These are phyloP conservation scores for Berghia stephanieae DNA, from an alignment of 1,140 invertebrate genomes.

Conservation along the genomic window DNA sequence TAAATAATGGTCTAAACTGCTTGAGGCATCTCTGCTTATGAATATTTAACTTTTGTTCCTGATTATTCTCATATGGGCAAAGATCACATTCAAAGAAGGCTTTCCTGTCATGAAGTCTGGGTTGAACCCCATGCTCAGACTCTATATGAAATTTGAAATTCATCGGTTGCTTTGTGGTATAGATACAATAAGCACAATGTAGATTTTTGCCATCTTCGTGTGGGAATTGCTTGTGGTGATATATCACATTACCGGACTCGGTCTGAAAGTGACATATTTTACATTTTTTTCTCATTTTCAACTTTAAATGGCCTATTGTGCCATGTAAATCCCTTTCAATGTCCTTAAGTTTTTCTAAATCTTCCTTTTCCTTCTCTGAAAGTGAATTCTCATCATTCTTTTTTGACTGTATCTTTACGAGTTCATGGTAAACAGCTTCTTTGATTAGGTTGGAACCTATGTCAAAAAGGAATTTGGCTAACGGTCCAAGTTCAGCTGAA, in stretches of 20 bases:
- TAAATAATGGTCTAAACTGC: conserved; percentile 87
- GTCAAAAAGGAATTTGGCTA: conserved; percentile 92
- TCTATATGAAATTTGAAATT: conserved; percentile 93
- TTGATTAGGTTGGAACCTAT: conserved; percentile 91
- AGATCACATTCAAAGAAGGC: conserved; percentile 91
- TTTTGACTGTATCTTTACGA: conserved; percentile 85
- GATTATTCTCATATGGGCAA: conserved; percentile 94
- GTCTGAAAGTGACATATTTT: conserved; percentile 90
- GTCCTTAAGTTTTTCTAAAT: conserved; percentile 84
- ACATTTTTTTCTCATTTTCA: conserved; percentile 84
- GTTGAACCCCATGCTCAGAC: conserved; percentile 83
- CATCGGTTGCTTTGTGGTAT: conserved; percentile 83
- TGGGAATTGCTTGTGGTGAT: conserved; percentile 89
- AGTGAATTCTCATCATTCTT: conserved; percentile 74
- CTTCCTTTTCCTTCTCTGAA: conserved; percentile 81
- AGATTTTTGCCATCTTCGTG: conserved; percentile 82
- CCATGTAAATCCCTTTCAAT: conserved; percentile 68
- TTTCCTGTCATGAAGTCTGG: conserved; percentile 83
- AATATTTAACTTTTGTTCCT: conserved; percentile 89
- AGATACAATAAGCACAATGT: conserved; percentile 83
- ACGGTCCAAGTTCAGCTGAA: conserved; percentile 69
- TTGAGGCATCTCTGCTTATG: conserved; percentile 90
- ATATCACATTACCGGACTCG: conserved; percentile 86
- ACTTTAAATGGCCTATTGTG: conserved; percentile 82
- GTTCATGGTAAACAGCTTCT: conserved; percentile 90